These are phyloP conservation scores for Drosophila setosimentum DNA, from an alignment of 2,888 invertebrate genomes.

Conservation along the genomic window DNA sequence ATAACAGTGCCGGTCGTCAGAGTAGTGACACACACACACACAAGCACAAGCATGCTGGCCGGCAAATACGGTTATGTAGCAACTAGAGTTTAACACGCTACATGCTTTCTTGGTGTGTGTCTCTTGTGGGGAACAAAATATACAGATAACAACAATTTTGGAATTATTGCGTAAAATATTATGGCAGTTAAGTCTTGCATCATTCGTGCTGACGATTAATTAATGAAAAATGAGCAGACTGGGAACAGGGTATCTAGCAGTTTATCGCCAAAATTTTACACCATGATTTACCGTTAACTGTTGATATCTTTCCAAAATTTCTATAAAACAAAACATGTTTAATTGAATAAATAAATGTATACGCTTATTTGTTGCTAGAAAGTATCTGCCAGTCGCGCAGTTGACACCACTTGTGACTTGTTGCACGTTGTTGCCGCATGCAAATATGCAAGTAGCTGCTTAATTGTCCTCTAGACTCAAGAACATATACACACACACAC, in stretches of 20 bases:
- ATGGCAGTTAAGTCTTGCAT: not conserved
- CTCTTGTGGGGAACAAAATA: not conserved
- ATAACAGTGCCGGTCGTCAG: slow-evolving; percentile 15
- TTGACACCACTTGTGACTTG: slow-evolving; percentile 15
- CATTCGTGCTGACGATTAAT: not conserved
- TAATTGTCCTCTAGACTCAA: slow-evolving; percentile 38
- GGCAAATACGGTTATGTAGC: slow-evolving; percentile 40
- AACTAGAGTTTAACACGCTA: slow-evolving; percentile 38
- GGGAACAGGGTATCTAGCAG: not conserved
- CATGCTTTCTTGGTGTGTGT: not conserved
- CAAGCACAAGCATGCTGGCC: slow-evolving; percentile 5
- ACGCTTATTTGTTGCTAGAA: not conserved
- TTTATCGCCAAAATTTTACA: not conserved
- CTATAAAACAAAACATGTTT: too few species aligned
- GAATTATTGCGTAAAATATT: not conserved
- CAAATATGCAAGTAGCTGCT: slow-evolving; percentile 16
- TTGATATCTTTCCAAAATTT: too few species aligned
- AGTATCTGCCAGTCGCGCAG: slow-evolving; percentile 11
- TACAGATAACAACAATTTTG: not conserved
- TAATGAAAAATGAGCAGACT: not conserved
- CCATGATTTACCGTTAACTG: not conserved
- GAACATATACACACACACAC: slow-evolving; percentile 8
- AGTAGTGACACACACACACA: slow-evolving; percentile 1
- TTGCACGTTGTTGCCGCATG: slow-evolving; percentile 18
- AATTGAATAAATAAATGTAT: too few species aligned